Evolutionary conservation across 23 tunicate genomes (phyloP), one percentile per base, ranked within the genome.

Genomic region (Trididemnum clinides): DNA sequence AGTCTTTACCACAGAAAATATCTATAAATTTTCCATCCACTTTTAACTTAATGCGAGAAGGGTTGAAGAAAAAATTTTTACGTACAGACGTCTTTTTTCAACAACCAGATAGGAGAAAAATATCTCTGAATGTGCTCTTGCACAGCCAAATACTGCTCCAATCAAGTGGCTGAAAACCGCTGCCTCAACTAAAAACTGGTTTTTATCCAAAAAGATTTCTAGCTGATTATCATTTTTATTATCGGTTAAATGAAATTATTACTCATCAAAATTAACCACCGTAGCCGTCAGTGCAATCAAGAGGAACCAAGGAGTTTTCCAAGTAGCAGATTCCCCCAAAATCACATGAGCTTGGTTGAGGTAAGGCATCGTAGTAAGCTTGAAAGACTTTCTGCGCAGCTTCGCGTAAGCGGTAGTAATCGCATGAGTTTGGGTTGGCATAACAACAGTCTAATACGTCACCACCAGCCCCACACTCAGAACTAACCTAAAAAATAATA

Each of bases 291-390:
- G 64, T 39, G 33, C 91, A 87, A 20, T 77, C 72, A 2, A 92
- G 69, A 27, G 97, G 97, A 1, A 57, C 6, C 70, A 72, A 57
- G 4, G 54, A 1, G 51, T 71, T 74, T 20, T 80, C 83, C 31
- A 93, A 84, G 34, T 93, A 82, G 58, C 98, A 93, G 33, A 78
- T 72, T 0, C 98, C 98, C 1, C 98, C 93, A 54, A 93, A 93
- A 58, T 93, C 98, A 59, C 98, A 93, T 1, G 93, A 82, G 0
- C 90, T 57, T 2, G 98, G 33, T 1, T 63, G 20, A 0, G 93
- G 98, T 4, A 93, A 39, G 50, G 85, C 89, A 39, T 59, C 54
- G 84, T 93, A 88, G 82, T 93, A 93, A n/a, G 98, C 58, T 57
- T 88, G 90, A 84, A 93, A 93, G 22, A 93, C 98, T 21, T 44